A percentile compares a stretch with the other conserved stretches of the same genome.
Conservation (phyloP, 2,797 vertebrate genomes). For the Mus caroli region DNA sequence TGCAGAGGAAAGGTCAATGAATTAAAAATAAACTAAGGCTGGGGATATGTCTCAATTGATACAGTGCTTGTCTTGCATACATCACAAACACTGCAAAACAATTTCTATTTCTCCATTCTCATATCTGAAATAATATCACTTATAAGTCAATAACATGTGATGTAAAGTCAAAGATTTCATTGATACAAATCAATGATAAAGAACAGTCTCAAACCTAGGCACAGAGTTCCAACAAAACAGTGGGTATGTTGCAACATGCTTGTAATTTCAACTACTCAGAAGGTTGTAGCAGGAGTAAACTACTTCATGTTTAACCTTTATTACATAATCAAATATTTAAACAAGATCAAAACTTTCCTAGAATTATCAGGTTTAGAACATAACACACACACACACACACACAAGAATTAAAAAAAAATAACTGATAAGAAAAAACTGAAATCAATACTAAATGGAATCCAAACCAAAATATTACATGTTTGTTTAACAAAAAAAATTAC, state of each 20-base stretch:
- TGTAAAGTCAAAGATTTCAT: background rate
- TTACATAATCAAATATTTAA: background rate
- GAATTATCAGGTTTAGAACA: background rate
- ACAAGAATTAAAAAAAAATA: background rate
- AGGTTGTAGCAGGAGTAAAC: background rate
- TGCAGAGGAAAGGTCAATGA: conserved; percentile 63
- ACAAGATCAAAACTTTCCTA: background rate
- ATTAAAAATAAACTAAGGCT: conserved; percentile 16
- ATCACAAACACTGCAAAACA: background rate
- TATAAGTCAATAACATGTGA: background rate
- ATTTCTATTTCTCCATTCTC: background rate
- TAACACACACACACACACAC: background rate
- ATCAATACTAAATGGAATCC: background rate
- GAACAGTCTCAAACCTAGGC: background rate
- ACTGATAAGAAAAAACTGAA: background rate
- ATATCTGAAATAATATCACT: background rate
- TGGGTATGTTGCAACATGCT: background rate
- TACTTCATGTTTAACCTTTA: background rate
- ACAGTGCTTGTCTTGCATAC: background rate
- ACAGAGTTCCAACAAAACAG: conserved; percentile 11
- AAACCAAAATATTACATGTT: background rate
- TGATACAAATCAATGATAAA: background rate
- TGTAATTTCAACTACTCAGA: background rate
- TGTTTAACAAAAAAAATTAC: background rate
- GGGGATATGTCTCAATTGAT: background rate